A percentile compares a stretch with the other conserved stretches of the same genome.
Conservation (phyloP, 2,797 vertebrate species). For the Spatula versicolor region DNA sequence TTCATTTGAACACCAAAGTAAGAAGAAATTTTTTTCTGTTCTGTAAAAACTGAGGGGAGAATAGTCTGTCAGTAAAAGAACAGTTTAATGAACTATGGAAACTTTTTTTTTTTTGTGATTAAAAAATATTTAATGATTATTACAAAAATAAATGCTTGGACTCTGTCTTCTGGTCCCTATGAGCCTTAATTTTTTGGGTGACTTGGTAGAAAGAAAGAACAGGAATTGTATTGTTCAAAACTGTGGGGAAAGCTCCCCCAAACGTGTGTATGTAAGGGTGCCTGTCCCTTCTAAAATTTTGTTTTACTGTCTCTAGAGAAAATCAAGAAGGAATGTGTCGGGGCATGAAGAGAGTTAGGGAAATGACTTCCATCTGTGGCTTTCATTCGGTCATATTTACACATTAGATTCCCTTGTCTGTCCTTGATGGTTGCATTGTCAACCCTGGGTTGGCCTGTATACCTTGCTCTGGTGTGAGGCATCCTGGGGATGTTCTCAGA, state of each 20-base stretch:
- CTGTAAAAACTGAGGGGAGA: neutral
- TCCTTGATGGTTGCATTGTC: neutral
- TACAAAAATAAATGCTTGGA: slow-evolving; percentile 64
- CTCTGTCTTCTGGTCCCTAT: neutral
- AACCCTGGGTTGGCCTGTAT: neutral
- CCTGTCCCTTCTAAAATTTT: neutral
- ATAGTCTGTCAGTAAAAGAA: neutral
- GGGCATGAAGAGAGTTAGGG: too few relatives aligned
- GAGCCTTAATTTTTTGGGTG: slow-evolving; percentile 5
- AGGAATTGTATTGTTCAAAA: neutral
- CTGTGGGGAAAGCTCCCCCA: neutral
- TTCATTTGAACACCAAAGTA: slow-evolving; percentile 1
- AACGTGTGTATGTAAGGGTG: neutral
- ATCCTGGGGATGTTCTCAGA: neutral
- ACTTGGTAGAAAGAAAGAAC: neutral
- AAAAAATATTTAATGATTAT: slow-evolving; percentile 33
- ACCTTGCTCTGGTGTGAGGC: neutral
- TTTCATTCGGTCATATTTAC: neutral
- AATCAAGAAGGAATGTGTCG: neutral
- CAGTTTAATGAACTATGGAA: neutral
- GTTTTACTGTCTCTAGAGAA: neutral
- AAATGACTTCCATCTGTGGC: neutral
- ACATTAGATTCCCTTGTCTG: neutral
- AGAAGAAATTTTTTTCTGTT: neutral
- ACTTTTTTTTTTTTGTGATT: slow-evolving; percentile 1